Percentiles rank a stretch among this genome's conserved stretches.
phyloP scores from a whole-genome alignment of 2,888 invertebrate genomes.

The Steinernema carpocapsae region DNA sequence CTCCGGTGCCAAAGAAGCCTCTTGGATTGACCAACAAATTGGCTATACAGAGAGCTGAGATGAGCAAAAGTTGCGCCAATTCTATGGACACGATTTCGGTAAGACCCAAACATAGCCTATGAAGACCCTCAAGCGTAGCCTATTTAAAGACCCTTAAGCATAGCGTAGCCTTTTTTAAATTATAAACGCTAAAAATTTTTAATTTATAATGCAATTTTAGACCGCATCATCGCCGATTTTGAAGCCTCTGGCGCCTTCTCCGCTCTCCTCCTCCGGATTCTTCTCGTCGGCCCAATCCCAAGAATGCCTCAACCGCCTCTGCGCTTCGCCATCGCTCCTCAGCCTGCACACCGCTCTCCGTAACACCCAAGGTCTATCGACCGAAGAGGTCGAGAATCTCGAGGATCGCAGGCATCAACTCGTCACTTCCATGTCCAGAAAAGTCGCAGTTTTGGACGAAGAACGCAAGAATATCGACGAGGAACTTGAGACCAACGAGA shows the following conservation, averaged over 20 bases:
- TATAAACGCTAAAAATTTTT: neutral
- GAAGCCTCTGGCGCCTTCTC: neutral
- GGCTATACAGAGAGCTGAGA: constrained; percentile 15
- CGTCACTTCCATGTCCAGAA: constrained; percentile 15
- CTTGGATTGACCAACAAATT: constrained; percentile 24
- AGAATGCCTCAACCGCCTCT: constrained; percentile 28
- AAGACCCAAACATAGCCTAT: neutral
- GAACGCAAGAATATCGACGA: constrained; percentile 24
- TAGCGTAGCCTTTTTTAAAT: neutral
- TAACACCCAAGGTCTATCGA: neutral
- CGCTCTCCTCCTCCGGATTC: constrained; percentile 26
- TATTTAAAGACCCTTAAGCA: neutral
- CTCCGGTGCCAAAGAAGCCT: constrained; percentile 30
- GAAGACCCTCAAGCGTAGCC: neutral
- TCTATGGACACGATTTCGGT: constrained; percentile 24
- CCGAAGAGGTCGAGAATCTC: constrained; percentile 18
- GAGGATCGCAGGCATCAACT: constrained; percentile 23
- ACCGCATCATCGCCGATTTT: constrained; percentile 1
- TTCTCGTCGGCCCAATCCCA: constrained; percentile 22
- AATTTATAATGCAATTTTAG: constrained; percentile 7
- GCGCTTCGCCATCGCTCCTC: constrained; percentile 16
- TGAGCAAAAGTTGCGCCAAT: constrained; percentile 28
- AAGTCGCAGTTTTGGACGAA: constrained; percentile 31
- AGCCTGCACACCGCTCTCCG: constrained; percentile 24
- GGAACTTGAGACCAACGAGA: constrained; percentile 31